phyloP scores from a whole-genome alignment of 2,888 invertebrate genomes.

The Oegoconia quadripuncta region DNA sequence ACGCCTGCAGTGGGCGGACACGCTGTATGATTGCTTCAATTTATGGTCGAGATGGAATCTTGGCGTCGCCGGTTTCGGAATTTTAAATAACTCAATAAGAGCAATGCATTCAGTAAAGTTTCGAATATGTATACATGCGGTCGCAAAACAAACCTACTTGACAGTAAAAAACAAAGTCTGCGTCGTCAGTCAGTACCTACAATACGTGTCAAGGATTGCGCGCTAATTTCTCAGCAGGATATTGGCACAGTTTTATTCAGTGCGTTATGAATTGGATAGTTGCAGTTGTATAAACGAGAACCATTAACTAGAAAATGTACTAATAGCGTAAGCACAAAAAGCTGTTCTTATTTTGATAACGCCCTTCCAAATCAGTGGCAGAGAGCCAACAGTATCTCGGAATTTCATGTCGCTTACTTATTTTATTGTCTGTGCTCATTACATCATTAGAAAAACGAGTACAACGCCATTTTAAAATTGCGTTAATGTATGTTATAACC shows the following conservation, averaged over 20 bases:
- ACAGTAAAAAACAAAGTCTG: background rate
- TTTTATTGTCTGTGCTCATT: conserved; percentile 36
- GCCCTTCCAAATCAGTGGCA: conserved; percentile 5
- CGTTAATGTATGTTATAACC: conserved; percentile 40
- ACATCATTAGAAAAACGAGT: conserved; percentile 48
- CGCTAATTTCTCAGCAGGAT: conserved; percentile 11
- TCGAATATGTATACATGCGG: background rate
- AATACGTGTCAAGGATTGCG: conserved; percentile 11
- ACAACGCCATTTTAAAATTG: conserved; percentile 38
- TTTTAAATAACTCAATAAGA: conserved; percentile 19
- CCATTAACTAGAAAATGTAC: too few species aligned
- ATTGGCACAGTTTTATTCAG: conserved; percentile 13
- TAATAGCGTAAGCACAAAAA: conserved; percentile 3
- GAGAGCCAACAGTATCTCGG: conserved; percentile 12
- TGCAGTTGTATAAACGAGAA: too few species aligned
- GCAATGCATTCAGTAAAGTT: conserved; percentile 1
- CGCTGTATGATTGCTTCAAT: conserved; percentile 51
- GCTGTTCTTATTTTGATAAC: conserved; percentile 9
- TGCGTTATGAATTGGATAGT: background rate
- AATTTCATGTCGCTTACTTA: conserved; percentile 29
- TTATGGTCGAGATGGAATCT: conserved; percentile 37
- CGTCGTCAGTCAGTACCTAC: background rate
- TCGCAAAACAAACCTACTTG: background rate
- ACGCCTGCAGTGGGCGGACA: conserved; percentile 47
- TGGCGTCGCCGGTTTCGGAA: conserved; percentile 17